Base-by-base conservation (phyloP, 30 jellyfish, hydroid and myxozoan species). In the Catostylus mosaicus region DNA sequence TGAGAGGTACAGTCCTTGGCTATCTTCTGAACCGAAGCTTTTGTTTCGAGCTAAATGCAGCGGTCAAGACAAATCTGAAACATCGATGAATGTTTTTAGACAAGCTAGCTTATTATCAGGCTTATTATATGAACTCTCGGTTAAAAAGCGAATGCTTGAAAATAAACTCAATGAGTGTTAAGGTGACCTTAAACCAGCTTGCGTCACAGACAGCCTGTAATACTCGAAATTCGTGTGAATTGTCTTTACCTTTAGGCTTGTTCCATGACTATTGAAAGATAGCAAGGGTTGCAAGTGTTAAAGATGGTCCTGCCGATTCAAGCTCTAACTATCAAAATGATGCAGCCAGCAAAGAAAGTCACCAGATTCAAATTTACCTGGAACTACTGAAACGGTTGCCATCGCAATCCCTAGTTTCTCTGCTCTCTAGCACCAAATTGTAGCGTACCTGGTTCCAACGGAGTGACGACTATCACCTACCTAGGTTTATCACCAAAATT, bases 1-100 rank as follows among this genome's bases (percentile, higher is more conserved):
- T 5, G 26, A 56, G 69, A 56, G 26, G 69, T 56, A 20, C 69
- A 56, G 69, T 7, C 10, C 69, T 56, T 56, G 69, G 69, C 60
- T 46, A 46, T 46, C 60, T 19, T 9, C 60, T n/a, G n/a, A n/a
- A n/a, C n/a, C n/a, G n/a, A n/a, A 40, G 14, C 11, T 14, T 40
- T 40, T 40, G 54, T 40, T 7, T 40, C 54, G 11, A 40, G 14
- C 54, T 40, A 40, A 14, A 40, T 7, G 14, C 7, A 40, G 54
- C 11, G 7, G 14, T 5, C 7, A 14, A 40, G 14, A 7, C 7
- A 40, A 40, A 40, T 40, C 54, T 40, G 54, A 40, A 40, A 40
- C 14, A 5, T 14, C 14, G 14, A 40, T 40, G 54, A 40, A 40
- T 40, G 54, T 5, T 5, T 5, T 40, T 5, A 40, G 54, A 14